Evolutionary conservation across 2,888 invertebrate genomes (phyloP).

Genomic region (Rotaria magnacalcarata): DNA sequence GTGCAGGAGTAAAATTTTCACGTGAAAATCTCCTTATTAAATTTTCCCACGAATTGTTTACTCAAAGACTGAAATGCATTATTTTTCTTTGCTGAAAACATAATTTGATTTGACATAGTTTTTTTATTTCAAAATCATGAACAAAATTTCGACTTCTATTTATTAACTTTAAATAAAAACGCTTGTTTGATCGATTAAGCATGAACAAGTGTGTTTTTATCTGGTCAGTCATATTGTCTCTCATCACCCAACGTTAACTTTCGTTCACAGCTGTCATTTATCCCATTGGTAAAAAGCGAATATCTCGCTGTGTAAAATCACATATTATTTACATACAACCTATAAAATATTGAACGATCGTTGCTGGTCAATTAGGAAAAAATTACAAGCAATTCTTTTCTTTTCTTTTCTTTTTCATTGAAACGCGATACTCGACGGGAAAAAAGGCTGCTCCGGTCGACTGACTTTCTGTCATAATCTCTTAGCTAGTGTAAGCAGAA

Average conservation of each 20-base stretch:
- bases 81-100: too few relatives aligned
- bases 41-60: too few relatives aligned
- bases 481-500: background rate
- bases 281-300: background rate
- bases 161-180: too few relatives aligned
- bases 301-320: background rate
- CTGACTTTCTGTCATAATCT: background rate
- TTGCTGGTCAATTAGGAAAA: background rate
- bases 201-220: slow-evolving; percentile 8
- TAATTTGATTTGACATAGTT: too few relatives aligned
- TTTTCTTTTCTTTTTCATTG: background rate
- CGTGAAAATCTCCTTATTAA: too few relatives aligned
- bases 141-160: too few relatives aligned
- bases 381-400: background rate
- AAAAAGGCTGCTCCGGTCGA: slow-evolving; percentile 5
- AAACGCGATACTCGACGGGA: background rate
- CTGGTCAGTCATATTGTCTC: slow-evolving; percentile 1
- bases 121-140: too few relatives aligned
- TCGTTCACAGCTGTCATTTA: background rate
- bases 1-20: too few relatives aligned
- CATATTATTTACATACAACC: background rate
- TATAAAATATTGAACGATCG: background rate
- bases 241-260: background rate
- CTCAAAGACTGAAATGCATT: too few relatives aligned
- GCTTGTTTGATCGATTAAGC: background rate